Evolutionary conservation across 2,888 invertebrate genomes (phyloP).

Genomic region (Drosophila fulvimacula): DNA sequence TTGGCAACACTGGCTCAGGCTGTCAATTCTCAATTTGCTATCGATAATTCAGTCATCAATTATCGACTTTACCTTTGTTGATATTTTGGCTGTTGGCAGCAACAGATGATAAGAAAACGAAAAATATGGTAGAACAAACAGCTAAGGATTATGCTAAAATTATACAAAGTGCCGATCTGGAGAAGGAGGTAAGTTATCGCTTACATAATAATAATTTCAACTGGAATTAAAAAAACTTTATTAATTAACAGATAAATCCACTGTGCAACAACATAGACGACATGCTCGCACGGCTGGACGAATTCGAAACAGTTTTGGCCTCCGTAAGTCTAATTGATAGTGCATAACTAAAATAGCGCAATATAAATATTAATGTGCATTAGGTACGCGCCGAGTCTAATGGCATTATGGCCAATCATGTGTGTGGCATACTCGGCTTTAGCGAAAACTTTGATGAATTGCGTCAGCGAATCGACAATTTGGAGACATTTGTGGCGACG

Average conservation of each 20-base stretch:
- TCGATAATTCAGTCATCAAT: neutral
- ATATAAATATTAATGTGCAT: neutral
- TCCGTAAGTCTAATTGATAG: constrained; percentile 77
- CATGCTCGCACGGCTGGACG: constrained; percentile 89
- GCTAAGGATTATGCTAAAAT: constrained; percentile 87
- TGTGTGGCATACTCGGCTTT: constrained; percentile 86
- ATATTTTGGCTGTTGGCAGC: constrained; percentile 20
- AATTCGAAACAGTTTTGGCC: constrained; percentile 87
- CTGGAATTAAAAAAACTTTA: neutral
- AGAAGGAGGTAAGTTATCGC: constrained; percentile 84
- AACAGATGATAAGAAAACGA: constrained; percentile 35
- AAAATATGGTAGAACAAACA: constrained; percentile 85
- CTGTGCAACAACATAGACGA: constrained; percentile 88
- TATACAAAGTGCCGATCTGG: constrained; percentile 86
- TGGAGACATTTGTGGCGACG: constrained; percentile 86
- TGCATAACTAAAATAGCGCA: neutral
- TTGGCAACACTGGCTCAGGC: neutral
- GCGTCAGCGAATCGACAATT: constrained; percentile 86
- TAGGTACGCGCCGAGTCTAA: constrained; percentile 83
- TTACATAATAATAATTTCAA: too few relatives aligned
- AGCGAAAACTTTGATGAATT: constrained; percentile 86
- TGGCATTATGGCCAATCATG: constrained; percentile 83
- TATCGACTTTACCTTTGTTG: constrained; percentile 22
- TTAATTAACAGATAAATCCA: constrained; percentile 83
- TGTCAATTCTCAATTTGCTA: neutral